These are phyloP conservation scores for Ectemnius cavifrons DNA, from an alignment of 2,888 invertebrate genomes.

Conservation along the genomic window DNA sequence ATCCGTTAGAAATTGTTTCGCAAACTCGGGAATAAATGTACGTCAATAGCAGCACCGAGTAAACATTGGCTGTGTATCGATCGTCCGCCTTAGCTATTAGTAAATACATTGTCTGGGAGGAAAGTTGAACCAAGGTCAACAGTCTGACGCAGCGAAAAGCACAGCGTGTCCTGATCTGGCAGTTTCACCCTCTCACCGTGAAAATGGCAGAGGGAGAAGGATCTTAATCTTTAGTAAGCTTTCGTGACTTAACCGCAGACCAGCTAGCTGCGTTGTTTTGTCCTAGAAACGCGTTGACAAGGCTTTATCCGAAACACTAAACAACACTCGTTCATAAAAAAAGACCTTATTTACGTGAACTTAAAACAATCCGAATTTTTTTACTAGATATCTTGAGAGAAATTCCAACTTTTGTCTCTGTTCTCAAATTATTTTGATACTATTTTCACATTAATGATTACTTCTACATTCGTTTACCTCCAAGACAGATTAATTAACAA, in stretches of 20 bases:
- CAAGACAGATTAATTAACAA: no score
- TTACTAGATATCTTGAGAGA: no score
- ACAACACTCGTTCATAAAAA: no score
- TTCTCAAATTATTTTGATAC: no score
- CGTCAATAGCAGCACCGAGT: not conserved
- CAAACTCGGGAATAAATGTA: slow-evolving; percentile 1
- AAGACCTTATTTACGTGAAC: no score
- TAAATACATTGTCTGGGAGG: slow-evolving; percentile 26
- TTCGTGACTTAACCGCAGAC: slow-evolving; percentile 1
- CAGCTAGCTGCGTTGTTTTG: not conserved
- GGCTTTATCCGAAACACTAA: no score
- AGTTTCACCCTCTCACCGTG: not conserved
- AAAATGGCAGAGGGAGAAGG: not conserved
- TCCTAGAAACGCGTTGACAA: no score
- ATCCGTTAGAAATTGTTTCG: no score
- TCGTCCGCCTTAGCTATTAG: slow-evolving; percentile 13
- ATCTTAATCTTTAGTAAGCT: slow-evolving; percentile 19
- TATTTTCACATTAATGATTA: no score
- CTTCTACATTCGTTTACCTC: no score
- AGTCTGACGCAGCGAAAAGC: slow-evolving; percentile 18
- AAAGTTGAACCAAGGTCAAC: slow-evolving; percentile 21
- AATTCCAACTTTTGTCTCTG: no score
- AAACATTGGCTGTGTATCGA: slow-evolving; percentile 17
- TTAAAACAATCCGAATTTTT: no score
- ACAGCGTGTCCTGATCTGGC: not conserved